Base-by-base conservation (phyloP, 2,888 invertebrate genomes). In the Helleia helle region DNA sequence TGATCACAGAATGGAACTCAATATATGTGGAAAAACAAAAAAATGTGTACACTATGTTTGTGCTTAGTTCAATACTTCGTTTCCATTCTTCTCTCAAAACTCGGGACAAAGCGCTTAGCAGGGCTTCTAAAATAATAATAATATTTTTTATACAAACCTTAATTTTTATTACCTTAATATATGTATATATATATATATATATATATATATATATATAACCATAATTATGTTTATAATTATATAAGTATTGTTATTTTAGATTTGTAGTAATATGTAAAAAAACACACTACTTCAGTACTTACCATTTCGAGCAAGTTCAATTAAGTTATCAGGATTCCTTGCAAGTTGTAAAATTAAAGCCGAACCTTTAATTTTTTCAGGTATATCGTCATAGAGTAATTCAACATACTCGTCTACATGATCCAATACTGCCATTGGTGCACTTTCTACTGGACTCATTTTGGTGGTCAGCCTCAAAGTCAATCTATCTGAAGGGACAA, bases 11-110 rank as follows among this genome's bases (percentile, higher is more conserved):
- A 73, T 99, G 99, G 81, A 99, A 99, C 63, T 95, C 93, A 58
- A 93, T 92, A 68, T 97, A 99, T 27, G 94, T 94, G 7, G 99
- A 98, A 69, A 99, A 97, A 69, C 97, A 98, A 71, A 97, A 96
- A 83, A 99, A 99, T 59, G 96, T 94, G 70, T 96, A 96, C 50
- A 97, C 93, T 64, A 99, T 95, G 75, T 97, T 97, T 55, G 96
- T 97, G 56, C 97, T 96, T 44, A 99, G 81, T 70, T 99, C 97
- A 60, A 97, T 92, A 71, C 95, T 98, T 66, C 95, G 91, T 74
- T 95, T 95, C 95, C 97, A 99, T 80, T 99, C 99, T 85, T 99
- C 99, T 52, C 98, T 89, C 40, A 99, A 85, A 22, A 99, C 97
- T 64, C 99, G 88, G 7, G 97, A 95, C 55, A 99, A 86, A 27